phyloP scores from a whole-genome alignment of 2,797 vertebrate species.

The Chelidonichthys spinosus region DNA sequence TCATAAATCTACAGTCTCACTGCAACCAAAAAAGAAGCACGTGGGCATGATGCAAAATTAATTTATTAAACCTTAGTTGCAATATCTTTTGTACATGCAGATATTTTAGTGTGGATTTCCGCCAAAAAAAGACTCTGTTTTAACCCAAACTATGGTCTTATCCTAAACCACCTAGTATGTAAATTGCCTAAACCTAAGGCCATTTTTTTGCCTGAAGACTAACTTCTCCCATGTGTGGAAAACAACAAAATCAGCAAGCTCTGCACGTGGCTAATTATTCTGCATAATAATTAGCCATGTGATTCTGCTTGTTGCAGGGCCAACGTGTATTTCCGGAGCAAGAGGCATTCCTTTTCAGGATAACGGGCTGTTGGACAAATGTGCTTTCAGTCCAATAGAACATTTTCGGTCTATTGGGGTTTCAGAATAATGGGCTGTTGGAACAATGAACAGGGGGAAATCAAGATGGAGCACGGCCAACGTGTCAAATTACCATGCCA shows the following conservation, averaged over 20 bases:
- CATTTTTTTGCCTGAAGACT: background rate
- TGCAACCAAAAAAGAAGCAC: background rate
- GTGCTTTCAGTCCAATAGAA: background rate
- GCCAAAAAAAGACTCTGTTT: background rate
- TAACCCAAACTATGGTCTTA: background rate
- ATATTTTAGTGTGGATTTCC: background rate
- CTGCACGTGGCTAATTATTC: background rate
- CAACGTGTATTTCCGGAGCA: background rate
- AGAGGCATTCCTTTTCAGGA: background rate
- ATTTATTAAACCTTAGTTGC: too few species aligned
- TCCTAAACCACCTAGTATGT: background rate
- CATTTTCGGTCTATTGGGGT: background rate
- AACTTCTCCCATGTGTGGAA: background rate
- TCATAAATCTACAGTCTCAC: background rate
- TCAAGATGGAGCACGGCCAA: background rate
- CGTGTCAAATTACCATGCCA: background rate
- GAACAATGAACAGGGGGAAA: background rate
- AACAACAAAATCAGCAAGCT: background rate
- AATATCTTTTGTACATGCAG: background rate
- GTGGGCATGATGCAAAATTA: background rate
- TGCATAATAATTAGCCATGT: background rate
- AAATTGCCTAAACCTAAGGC: background rate
- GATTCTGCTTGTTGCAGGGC: background rate
- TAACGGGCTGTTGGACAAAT: background rate
- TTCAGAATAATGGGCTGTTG: background rate